Evolutionary conservation across 2,797 vertebrate species (phyloP), one percentile per base, ranked within the genome.

Genomic region (Harpagifer antarcticus): DNA sequence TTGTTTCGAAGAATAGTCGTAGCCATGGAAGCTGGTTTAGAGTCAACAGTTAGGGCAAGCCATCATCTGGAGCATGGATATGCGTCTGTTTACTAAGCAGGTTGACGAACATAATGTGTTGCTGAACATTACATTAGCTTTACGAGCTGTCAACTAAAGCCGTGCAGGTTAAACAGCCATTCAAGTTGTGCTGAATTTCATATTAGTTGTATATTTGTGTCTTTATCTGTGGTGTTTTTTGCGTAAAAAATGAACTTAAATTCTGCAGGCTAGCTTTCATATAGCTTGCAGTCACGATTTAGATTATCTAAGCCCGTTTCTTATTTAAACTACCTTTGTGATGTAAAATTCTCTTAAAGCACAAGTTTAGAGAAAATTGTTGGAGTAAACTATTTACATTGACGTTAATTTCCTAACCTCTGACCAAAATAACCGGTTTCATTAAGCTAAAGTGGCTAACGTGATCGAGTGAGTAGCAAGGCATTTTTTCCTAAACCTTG

Each of bases 321-420:
- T 65, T 71, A 55, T 84, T 73, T 73, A 58, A 74, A 72, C 54
- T 81, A 79, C 74, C 47, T 62, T 69, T 31, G 82, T 90, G 82
- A 86, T 81, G 85, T 85, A 86, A 91, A 80, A 1, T 58, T 78
- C 48, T 61, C 81, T 86, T 61, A 79, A 77, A 78, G 61, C 54
- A 62, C 33, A 76, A 58, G 83, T 77, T 76, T 58, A 72, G 63
- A 70, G 49, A 15, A 69, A 61, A 71, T 20, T 49, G 33, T 54
- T 9, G 6, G 60, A 64, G 45, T 54, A 61, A 49, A 47, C 20
- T 57, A 57, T 78, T 68, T 44, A 74, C 68, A 67, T 31, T 74
- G 15, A 15, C 17, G 23, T 50, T 16, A 11, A 31, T 62, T 60
- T 43, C 9, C 48, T 16, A 49, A 44, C 42, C 56, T 57, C 9